A percentile compares a stretch with the other conserved stretches of the same genome.
Conservation (phyloP, 2,888 invertebrate species). For the Melanostoma scalare region DNA sequence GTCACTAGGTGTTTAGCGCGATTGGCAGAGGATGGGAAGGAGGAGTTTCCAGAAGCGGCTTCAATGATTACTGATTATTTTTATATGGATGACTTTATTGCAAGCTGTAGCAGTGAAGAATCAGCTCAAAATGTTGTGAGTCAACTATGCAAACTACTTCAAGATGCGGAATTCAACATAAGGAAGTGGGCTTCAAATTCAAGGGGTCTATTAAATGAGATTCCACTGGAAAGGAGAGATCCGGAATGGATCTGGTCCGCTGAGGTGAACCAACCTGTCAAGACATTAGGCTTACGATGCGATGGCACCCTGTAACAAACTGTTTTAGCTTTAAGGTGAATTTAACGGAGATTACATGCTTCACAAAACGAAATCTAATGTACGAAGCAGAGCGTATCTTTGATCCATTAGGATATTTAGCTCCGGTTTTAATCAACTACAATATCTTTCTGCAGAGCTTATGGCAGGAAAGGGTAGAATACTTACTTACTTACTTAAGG, state of each 20-base stretch:
- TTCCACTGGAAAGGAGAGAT: conserved; percentile 22
- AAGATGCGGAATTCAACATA: conserved; percentile 34
- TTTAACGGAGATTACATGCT: conserved; percentile 1
- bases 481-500: no score
- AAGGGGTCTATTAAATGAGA: neutral
- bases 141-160: conserved; percentile 15
- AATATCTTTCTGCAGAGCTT: conserved; percentile 10
- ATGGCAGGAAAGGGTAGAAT: conserved; percentile 13
- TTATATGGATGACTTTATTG: conserved; percentile 46
- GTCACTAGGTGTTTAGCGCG: conserved; percentile 43
- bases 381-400: conserved; percentile 23
- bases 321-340: conserved; percentile 7
- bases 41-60: conserved; percentile 7
- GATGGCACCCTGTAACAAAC: conserved; percentile 9
- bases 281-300: conserved; percentile 14
- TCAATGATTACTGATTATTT: conserved; percentile 10
- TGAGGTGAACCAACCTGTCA: conserved; percentile 7
- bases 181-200: conserved; percentile 47
- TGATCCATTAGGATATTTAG: conserved; percentile 30
- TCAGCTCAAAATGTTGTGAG: neutral
- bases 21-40: neutral
- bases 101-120: conserved; percentile 22
- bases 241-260: conserved; percentile 21
- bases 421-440: conserved; percentile 21
- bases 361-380: conserved; percentile 21